These are phyloP conservation scores for Ptilorrhoa leucosticta DNA, from an alignment of 2,113 vertebrate genomes.

Conservation along the genomic window DNA sequence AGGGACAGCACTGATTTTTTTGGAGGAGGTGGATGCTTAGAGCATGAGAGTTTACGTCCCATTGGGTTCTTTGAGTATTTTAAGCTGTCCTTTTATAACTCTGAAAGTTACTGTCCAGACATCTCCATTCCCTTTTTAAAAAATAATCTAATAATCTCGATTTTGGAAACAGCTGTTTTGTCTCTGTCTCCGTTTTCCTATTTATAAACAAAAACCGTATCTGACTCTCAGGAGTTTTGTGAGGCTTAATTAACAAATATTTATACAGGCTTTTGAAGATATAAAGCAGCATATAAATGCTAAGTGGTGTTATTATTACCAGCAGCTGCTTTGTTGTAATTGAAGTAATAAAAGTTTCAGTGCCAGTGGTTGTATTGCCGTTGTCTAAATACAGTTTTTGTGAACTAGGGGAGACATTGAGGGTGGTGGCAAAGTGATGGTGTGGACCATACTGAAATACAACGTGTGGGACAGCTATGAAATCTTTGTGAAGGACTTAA, in stretches of 20 bases:
- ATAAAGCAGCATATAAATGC: neutral
- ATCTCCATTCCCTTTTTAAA: neutral
- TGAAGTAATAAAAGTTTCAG: neutral
- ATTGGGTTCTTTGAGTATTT: neutral
- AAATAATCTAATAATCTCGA: neutral
- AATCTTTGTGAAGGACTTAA: neutral
- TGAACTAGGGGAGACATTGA: neutral
- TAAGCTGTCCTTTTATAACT: neutral
- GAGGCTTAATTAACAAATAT: constrained; percentile 11
- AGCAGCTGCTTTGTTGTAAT: constrained; percentile 4
- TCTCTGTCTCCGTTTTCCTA: neutral
- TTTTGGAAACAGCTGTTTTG: neutral
- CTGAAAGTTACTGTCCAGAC: neutral
- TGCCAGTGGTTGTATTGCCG: neutral
- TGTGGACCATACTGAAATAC: neutral
- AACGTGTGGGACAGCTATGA: neutral
- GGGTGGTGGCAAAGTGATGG: neutral
- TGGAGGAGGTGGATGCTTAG: neutral
- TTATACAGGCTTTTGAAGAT: constrained; percentile 16
- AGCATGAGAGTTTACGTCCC: neutral
- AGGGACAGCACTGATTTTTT: neutral
- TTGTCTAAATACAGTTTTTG: neutral
- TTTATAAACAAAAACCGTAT: neutral
- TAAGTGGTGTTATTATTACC: neutral
- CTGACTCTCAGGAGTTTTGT: neutral